A percentile compares a stretch with the other conserved stretches of the same genome.
These are phyloP conservation scores for Netelia virgata DNA, from an alignment of 2,888 invertebrate species.

Conservation along the genomic window DNA sequence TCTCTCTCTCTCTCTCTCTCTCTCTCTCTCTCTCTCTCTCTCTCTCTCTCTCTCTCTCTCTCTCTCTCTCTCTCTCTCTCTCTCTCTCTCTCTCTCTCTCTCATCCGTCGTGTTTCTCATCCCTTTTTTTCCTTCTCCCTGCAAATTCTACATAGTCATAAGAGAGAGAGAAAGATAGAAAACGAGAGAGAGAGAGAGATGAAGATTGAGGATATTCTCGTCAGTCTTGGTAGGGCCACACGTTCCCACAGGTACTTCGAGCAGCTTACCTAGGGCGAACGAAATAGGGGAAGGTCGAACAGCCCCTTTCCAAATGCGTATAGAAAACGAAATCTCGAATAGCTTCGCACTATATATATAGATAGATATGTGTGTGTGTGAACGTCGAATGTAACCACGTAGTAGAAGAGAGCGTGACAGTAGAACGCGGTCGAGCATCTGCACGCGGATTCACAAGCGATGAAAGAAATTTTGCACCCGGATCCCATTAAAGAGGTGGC, in stretches of 20 bases:
- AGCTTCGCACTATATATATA: constrained; percentile 19
- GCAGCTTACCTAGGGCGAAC: constrained; percentile 43
- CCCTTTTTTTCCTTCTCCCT: constrained; percentile 11
- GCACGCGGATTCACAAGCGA: constrained; percentile 54
- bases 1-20: constrained; percentile 1
- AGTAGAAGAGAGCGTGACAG: background rate
- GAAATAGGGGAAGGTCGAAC: constrained; percentile 40
- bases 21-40: background rate
- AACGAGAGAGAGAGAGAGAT: too few relatives aligned
- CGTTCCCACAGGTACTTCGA: constrained; percentile 74
- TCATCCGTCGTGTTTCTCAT: background rate
- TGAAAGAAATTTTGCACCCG: constrained; percentile 47
- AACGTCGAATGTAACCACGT: background rate
- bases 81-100: constrained; percentile 5
- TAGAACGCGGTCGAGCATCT: constrained; percentile 53
- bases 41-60: background rate
- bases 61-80: background rate
- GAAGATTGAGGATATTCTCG: constrained; percentile 27
- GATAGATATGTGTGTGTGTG: background rate
- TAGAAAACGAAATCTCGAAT: constrained; percentile 53
- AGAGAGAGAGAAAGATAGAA: background rate
- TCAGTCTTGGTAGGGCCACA: constrained; percentile 42
- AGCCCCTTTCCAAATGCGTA: constrained; percentile 38
- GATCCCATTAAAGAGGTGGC: constrained; percentile 35
- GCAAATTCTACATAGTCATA: background rate